Percentiles rank a stretch among this genome's conserved stretches.
phyloP scores from a whole-genome alignment of 2,888 invertebrate genomes.

The Drosophila rubida region DNA sequence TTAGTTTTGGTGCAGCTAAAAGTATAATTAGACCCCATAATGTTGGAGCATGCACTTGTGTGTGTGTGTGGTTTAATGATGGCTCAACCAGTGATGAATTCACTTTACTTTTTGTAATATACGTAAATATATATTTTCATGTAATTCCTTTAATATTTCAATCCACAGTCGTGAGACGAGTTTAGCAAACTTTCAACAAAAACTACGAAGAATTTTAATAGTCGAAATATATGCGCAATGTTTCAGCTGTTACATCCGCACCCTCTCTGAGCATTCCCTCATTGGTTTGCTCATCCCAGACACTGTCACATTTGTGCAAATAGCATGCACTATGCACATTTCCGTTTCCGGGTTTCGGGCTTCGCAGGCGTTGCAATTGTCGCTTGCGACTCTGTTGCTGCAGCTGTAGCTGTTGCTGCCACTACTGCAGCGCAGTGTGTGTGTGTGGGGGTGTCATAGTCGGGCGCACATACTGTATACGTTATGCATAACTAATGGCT shows the following conservation, averaged over 20 bases:
- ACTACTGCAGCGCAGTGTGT: conserved; percentile 32
- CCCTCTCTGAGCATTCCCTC: background rate
- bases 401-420: conserved; percentile 21
- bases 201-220: conserved; percentile 12
- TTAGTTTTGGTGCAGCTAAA: background rate
- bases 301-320: conserved; percentile 67
- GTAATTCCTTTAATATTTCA: background rate
- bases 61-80: background rate
- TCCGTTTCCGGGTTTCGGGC: conserved; percentile 64
- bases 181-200: background rate
- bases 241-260: conserved; percentile 38
- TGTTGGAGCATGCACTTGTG: background rate
- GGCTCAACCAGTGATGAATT: no score
- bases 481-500: conserved; percentile 78
- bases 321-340: conserved; percentile 76
- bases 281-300: background rate
- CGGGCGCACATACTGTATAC: conserved; percentile 71
- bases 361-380: conserved; percentile 78
- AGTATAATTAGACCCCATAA: conserved; percentile 29
- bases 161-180: background rate
- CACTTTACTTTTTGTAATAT: no score
- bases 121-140: background rate
- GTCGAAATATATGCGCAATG: conserved; percentile 19
- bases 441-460: conserved; percentile 67
- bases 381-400: conserved; percentile 51